phyloP scores from a whole-genome alignment of 2,113 vertebrate genomes.

The Cyanoliseus patagonus region DNA sequence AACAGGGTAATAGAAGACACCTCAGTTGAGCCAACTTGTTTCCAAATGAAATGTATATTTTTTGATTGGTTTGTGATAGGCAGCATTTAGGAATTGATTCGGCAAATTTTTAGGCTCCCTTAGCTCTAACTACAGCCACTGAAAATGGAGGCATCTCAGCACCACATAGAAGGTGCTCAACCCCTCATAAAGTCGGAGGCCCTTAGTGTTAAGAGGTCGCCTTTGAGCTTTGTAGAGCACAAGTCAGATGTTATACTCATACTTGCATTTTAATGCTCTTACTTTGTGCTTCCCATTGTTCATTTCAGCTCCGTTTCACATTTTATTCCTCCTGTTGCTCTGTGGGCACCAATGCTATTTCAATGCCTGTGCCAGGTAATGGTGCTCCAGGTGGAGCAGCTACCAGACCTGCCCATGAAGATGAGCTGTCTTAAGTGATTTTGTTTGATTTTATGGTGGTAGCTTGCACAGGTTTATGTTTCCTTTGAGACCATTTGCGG shows the following conservation, averaged over 20 bases:
- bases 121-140: neutral
- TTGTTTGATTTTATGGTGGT: neutral
- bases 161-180: neutral
- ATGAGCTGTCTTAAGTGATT: neutral
- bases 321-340: conserved; percentile 25
- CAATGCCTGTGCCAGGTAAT: neutral
- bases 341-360: neutral
- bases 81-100: conserved; percentile 53
- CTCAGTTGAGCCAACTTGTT: conserved; percentile 70
- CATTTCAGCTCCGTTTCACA: conserved; percentile 34
- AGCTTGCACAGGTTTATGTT: neutral
- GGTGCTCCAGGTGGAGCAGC: neutral
- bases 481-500: neutral
- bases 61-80: conserved; percentile 76
- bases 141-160: neutral
- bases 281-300: neutral
- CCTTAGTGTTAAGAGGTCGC: conserved; percentile 21
- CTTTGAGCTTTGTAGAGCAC: conserved; percentile 49
- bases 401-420: neutral
- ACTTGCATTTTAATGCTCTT: conserved; percentile 32
- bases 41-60: conserved; percentile 72
- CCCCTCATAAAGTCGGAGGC: neutral
- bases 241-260: conserved; percentile 40
- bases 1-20: conserved; percentile 68
- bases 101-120: conserved; percentile 38